phyloP scores from a whole-genome alignment of 53 echinoderm and acorn worm species.

The Echinarachnius parma region DNA sequence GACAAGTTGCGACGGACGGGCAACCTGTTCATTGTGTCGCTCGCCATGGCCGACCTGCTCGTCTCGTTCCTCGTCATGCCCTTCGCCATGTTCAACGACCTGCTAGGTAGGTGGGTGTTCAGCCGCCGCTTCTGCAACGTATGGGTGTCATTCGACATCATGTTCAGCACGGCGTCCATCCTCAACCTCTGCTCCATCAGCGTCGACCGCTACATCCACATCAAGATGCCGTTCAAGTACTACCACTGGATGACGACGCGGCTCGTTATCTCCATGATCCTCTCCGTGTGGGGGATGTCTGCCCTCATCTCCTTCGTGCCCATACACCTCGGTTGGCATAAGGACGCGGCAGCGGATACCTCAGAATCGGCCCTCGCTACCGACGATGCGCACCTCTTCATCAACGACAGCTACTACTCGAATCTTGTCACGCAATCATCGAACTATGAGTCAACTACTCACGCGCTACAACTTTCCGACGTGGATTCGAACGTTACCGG shows the following conservation, averaged over 20 bases:
- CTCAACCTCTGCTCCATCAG: conserved; percentile 95
- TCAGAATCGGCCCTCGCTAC: background rate
- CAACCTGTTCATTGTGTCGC: conserved; percentile 89
- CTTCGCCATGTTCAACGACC: conserved; percentile 89
- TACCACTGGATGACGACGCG: conserved; percentile 90
- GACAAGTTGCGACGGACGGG: conserved; percentile 86
- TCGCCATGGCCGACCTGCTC: conserved; percentile 93
- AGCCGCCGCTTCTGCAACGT: conserved; percentile 82
- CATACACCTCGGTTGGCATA: conserved; percentile 87
- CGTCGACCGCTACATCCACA: conserved; percentile 94
- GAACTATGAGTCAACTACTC: conserved; percentile 30
- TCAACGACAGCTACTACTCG: conserved; percentile 10
- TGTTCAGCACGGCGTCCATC: conserved; percentile 99
- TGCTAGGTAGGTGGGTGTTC: conserved; percentile 91
- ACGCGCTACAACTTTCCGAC: conserved; percentile 14
- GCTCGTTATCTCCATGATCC: conserved; percentile 66
- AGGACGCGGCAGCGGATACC: conserved; percentile 44
- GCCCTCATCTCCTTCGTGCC: conserved; percentile 93
- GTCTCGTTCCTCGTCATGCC: conserved; percentile 98
- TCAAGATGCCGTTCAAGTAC: conserved; percentile 92
- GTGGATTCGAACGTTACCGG: background rate
- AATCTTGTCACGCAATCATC: conserved; percentile 15
- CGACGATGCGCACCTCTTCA: background rate
- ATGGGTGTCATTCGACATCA: conserved; percentile 96
- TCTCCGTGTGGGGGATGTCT: conserved; percentile 83